Conservation (phyloP, 2,113 vertebrate genomes). For the Caretta caretta region DNA sequence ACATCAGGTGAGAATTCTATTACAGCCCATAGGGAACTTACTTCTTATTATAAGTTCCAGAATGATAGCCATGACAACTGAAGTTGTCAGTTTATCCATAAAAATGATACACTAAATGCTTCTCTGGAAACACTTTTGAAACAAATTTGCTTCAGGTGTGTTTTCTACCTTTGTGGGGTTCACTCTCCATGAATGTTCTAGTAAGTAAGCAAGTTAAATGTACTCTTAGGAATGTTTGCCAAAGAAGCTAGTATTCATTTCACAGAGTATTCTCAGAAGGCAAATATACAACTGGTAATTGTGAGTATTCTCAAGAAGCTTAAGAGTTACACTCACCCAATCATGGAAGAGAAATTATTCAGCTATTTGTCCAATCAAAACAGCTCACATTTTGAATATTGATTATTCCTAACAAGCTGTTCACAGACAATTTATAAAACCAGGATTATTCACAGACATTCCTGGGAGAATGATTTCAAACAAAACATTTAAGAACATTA, state of each 20-base stretch:
- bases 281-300: background rate
- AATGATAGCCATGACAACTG: background rate
- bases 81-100: background rate
- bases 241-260: background rate
- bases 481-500: conserved; percentile 60
- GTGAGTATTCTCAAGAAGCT: background rate
- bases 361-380: background rate
- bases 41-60: background rate
- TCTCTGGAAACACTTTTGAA: background rate
- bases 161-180: background rate
- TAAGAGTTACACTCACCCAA: conserved; percentile 8
- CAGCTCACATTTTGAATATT: conserved; percentile 41
- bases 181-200: background rate
- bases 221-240: background rate
- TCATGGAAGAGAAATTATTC: conserved; percentile 36
- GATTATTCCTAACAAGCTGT: background rate
- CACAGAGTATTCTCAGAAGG: background rate
- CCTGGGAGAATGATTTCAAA: conserved; percentile 43
- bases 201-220: background rate
- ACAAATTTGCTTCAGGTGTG: background rate
- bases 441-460: conserved; percentile 61
- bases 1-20: background rate
- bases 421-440: conserved; percentile 1
- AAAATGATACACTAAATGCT: background rate
- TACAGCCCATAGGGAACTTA: background rate